These are phyloP conservation scores for Ectemnius continuus DNA, from an alignment of 2,888 invertebrate species.

Conservation along the genomic window DNA sequence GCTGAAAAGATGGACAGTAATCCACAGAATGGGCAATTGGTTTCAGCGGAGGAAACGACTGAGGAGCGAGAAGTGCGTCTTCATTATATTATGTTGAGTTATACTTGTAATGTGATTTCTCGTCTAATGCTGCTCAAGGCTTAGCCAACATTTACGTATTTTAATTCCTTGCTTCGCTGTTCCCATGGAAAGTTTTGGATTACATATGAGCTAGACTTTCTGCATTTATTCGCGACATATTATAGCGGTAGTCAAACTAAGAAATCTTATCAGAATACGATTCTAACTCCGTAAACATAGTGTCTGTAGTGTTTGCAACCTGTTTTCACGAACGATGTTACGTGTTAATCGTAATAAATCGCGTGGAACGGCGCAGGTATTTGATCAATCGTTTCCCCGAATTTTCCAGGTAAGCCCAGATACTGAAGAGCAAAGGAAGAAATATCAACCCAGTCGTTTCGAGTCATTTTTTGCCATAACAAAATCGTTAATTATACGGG, in stretches of 20 bases:
- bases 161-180: no score
- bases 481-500: slow-evolving; percentile 92
- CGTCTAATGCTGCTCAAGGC: not conserved
- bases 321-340: slow-evolving; percentile 27
- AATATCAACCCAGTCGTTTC: slow-evolving; percentile 65
- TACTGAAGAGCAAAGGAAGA: slow-evolving; percentile 63
- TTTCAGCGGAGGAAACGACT: slow-evolving; percentile 56
- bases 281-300: not conserved
- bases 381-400: slow-evolving; percentile 2
- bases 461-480: slow-evolving; percentile 90
- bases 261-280: not conserved
- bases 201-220: no score
- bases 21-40: slow-evolving; percentile 65
- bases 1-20: slow-evolving; percentile 61
- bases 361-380: not conserved
- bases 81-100: slow-evolving; percentile 19
- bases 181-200: no score
- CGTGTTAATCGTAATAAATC: not conserved
- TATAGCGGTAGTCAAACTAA: not conserved
- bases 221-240: not conserved
- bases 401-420: slow-evolving; percentile 65
- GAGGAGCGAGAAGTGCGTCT: slow-evolving; percentile 67
- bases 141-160: no score
- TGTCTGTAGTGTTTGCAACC: slow-evolving; percentile 34
- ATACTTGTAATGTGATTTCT: slow-evolving; percentile 8